Base-by-base conservation (phyloP, 2,888 invertebrate genomes). In the Catocala fraxini region DNA sequence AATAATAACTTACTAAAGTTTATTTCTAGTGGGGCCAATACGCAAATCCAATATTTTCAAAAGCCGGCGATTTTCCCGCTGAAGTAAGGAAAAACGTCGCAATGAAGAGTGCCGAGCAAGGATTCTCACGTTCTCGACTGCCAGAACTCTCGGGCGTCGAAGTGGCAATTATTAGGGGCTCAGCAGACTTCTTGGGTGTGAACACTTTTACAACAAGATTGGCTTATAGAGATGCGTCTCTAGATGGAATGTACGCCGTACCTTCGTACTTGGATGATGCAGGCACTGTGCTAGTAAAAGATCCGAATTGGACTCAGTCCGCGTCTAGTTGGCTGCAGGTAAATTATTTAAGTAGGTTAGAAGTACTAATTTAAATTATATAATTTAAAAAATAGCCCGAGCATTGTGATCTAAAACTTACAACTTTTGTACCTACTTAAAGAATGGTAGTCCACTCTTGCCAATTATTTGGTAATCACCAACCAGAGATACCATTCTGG, bases 141-240 rank as follows among this genome's bases (percentile, higher is more conserved):
- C 96, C 96, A 0, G 85, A 83, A 62, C 94, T 96, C 35, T 92
- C 95, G 0, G 65, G 83, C 0, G 88, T 92, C 11, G 96, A 97
- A 90, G 93, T 96, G 4, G 81, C 88, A 41, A 83, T 90, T 25
- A 95, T 97, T 49, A 91, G 89, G 33, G 96, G 95, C 3, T 95
- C 96, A 4, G 93, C 96, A 0, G 97, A 97, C 81, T 96, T 96
- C 84, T 89, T 97, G 39, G 96, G 96, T 0, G 72, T 97, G 5
- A 97, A 96, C 78, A 93, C 96, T 60, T 97, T 96, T 83, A 95
- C 96, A 0, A 90, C 95, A 0, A 88, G 86, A 65, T 56, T 95
- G 68, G 90, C 91, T 0, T 89, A 91, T 61, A 81, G 85, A 68
- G 86, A 86, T 62, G 88, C 82, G 0, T 91, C 86, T 25, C 71